Base-by-base conservation (phyloP, 2,797 vertebrate species). In the Enoplosus armatus region DNA sequence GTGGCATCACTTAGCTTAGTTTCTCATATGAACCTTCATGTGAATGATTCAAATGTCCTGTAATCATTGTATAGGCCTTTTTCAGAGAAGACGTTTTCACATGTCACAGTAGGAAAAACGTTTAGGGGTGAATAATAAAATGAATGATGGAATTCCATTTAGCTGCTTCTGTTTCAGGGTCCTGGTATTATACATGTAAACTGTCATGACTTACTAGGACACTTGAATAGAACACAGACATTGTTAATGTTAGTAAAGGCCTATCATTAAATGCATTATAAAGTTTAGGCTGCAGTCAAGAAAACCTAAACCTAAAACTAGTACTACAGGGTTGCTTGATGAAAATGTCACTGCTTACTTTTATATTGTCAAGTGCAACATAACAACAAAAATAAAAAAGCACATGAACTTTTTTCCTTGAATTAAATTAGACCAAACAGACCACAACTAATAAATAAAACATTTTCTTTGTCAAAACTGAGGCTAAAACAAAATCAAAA, bases 401-500 rank as follows among this genome's bases (percentile, higher is more conserved):
- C 20, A 47, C n/a, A 51, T 1, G 0, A 27, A 33, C 24, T 45
- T 54, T 20, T 73, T 16, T 69, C 6, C 20, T 33, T 56, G 29
- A 76, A 11, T 56, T 5, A 83, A 79, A 72, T 10, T 33, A 55
- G 33, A 68, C 22, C 33, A 47, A 74, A 70, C 41, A 41, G 35
- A 26, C 31, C 50, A 26, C 22, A 61, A 7, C 27, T 69, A 51
- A 78, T 80, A 72, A 66, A 82, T 60, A 5, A 35, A 62, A 43
- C 6, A 1, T 3, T 51, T n/a, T 54, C n/a, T 48, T 20, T 35
- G 8, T 55, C 54, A 60, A 45, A 72, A 68, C 11, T 15, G 33
- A 62, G 37, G 15, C n/a, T 74, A 1, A 76, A 63, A 60, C 15
- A 22, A 50, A 81, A 85, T 67, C 33, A 66, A 75, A 79, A 70